Percentiles rank a stretch among this genome's conserved stretches.
Evolutionary conservation across 2,797 vertebrate species (phyloP).

Genomic region (Chaetodon trifasciatus): DNA sequence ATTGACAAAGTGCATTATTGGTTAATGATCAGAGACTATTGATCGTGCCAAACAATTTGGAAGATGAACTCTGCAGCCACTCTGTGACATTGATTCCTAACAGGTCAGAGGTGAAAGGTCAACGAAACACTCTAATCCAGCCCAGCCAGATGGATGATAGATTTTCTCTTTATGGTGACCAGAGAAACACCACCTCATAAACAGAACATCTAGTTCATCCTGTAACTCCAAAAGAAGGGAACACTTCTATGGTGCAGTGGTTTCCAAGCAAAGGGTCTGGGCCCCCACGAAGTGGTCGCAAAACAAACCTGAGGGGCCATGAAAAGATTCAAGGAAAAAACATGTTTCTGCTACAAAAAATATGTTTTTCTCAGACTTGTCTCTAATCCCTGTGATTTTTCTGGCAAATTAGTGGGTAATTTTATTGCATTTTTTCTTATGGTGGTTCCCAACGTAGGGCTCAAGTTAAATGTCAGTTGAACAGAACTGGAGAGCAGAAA

Average conservation of each 20-base stretch:
- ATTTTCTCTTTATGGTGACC: not conserved
- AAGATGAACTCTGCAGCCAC: conserved; percentile 35
- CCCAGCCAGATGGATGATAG: conserved; percentile 22
- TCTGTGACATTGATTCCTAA: conserved; percentile 3
- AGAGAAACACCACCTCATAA: conserved; percentile 1
- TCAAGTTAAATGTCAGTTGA: not conserved
- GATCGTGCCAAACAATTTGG: conserved; percentile 46
- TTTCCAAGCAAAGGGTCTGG: not conserved
- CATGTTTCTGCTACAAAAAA: not conserved
- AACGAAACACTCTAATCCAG: conserved; percentile 30
- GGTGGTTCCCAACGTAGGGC: not conserved
- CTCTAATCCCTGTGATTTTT: not conserved
- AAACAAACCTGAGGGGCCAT: not conserved
- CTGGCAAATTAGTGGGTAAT: not conserved
- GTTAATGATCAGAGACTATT: conserved; percentile 52
- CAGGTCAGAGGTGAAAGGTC: conserved; percentile 62
- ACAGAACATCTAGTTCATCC: not conserved
- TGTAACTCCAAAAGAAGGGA: not conserved
- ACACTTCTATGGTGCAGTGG: too few species aligned
- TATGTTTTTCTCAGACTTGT: not conserved
- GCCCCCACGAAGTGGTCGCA: too few species aligned
- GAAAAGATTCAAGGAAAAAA: not conserved
- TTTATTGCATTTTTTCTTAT: not conserved
- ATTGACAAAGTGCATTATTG: conserved; percentile 35
- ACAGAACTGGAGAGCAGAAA: not conserved